phyloP scores from a whole-genome alignment of 2,113 vertebrate species.

The Leucoraja erinaceus region DNA sequence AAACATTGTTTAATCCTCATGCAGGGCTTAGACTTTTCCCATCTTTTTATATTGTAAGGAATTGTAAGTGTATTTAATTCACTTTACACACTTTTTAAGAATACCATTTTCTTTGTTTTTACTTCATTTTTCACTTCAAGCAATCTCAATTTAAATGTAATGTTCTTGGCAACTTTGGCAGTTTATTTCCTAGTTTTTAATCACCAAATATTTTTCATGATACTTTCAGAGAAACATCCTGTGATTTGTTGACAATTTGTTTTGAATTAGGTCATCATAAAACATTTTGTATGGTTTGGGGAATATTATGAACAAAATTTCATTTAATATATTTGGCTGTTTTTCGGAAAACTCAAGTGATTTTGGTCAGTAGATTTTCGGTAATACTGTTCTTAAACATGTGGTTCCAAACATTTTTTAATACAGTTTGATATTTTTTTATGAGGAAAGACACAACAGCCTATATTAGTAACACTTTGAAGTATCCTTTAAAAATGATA shows the following conservation, averaged over 20 bases:
- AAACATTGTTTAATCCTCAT: not conserved
- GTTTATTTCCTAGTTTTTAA: not conserved
- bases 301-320: too few relatives aligned
- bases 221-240: not conserved
- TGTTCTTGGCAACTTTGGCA: not conserved
- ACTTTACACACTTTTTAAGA: not conserved
- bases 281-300: not conserved
- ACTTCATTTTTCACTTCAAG: not conserved
- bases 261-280: not conserved
- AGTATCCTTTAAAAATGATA: not conserved
- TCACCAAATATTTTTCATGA: not conserved
- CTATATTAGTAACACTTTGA: not conserved
- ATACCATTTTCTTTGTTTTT: not conserved
- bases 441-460: not conserved
- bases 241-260: not conserved
- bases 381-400: not conserved
- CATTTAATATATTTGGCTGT: too few relatives aligned
- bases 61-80: not conserved
- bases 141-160: not conserved
- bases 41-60: not conserved
- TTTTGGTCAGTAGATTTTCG: too few relatives aligned
- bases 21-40: too few relatives aligned
- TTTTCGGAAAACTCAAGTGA: too few relatives aligned
- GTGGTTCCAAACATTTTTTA: not conserved
- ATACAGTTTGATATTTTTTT: not conserved